Percentiles rank a stretch among this genome's conserved stretches.
These are phyloP conservation scores for Macrochelys suwanniensis DNA, from an alignment of 2,797 vertebrate genomes.

Conservation along the genomic window DNA sequence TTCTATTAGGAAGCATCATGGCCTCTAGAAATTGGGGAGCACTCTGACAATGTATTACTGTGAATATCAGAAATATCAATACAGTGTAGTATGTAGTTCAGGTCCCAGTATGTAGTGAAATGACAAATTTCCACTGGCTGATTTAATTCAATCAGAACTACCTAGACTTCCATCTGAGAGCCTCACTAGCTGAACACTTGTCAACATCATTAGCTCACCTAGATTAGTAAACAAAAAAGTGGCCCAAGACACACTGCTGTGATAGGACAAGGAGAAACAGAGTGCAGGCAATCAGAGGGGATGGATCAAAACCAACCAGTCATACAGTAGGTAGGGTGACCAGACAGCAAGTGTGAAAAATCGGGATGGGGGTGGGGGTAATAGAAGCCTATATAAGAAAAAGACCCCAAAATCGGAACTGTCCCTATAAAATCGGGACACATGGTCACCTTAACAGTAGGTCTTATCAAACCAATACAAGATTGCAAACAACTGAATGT, in stretches of 20 bases:
- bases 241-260: constrained; percentile 46
- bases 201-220: constrained; percentile 22
- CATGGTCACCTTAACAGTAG: neutral
- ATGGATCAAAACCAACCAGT: constrained; percentile 53
- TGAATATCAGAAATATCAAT: constrained; percentile 40
- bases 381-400: too few species aligned
- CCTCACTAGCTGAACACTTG: constrained; percentile 32
- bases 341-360: too few species aligned
- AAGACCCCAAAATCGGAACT: too few species aligned
- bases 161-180: constrained; percentile 37
- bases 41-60: constrained; percentile 14
- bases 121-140: constrained; percentile 51
- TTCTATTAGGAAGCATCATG: constrained; percentile 9
- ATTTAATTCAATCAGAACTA: constrained; percentile 39
- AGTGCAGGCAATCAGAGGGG: constrained; percentile 39
- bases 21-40: constrained; percentile 34
- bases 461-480: constrained; percentile 51
- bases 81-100: constrained; percentile 36
- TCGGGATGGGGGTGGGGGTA: too few species aligned
- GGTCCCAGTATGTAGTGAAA: constrained; percentile 54
- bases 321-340: neutral
- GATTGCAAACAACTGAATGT: constrained; percentile 37
- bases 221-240: constrained; percentile 67
- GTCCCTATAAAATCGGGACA: too few species aligned
- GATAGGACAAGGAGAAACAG: constrained; percentile 66